These are phyloP conservation scores for Betta splendens DNA, from an alignment of 2,797 vertebrate species.

Conservation along the genomic window DNA sequence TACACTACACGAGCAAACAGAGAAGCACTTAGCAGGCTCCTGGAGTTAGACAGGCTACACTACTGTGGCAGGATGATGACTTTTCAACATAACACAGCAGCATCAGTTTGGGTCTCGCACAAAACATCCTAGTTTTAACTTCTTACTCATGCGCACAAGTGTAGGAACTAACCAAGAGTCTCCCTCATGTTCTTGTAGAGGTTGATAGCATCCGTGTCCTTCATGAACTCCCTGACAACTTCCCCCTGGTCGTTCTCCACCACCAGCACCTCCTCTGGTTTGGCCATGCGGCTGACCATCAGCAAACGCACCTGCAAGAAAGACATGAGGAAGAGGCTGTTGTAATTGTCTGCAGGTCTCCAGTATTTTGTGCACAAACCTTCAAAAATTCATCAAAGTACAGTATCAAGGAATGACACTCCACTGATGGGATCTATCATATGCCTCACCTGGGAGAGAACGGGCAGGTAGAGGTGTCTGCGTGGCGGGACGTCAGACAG, in stretches of 20 bases:
- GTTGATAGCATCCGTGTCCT: conserved; percentile 98
- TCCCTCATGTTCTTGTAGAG: conserved; percentile 99
- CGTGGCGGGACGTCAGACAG: conserved; percentile 95
- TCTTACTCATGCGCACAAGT: background rate
- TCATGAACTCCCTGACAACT: conserved; percentile 98
- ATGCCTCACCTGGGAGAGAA: conserved; percentile 89
- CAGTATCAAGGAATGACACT: no score
- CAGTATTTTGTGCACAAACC: no score
- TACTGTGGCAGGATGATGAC: no score
- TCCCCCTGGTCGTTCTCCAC: conserved; percentile 99
- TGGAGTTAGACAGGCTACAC: no score
- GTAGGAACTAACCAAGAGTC: conserved; percentile 85
- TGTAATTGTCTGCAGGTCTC: background rate
- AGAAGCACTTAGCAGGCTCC: background rate
- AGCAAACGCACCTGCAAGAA: conserved; percentile 87
- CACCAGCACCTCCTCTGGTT: conserved; percentile 96
- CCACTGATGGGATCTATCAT: background rate
- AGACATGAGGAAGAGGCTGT: background rate
- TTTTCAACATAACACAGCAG: no score
- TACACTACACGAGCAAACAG: conserved; percentile 83
- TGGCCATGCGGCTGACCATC: conserved; percentile 98
- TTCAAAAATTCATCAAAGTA: no score
- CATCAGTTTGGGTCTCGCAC: no score
- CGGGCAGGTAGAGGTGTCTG: conserved; percentile 94
- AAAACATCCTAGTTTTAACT: no score